Conservation (phyloP, 2,888 invertebrate species). For the Cataglyphis altisquamis region DNA sequence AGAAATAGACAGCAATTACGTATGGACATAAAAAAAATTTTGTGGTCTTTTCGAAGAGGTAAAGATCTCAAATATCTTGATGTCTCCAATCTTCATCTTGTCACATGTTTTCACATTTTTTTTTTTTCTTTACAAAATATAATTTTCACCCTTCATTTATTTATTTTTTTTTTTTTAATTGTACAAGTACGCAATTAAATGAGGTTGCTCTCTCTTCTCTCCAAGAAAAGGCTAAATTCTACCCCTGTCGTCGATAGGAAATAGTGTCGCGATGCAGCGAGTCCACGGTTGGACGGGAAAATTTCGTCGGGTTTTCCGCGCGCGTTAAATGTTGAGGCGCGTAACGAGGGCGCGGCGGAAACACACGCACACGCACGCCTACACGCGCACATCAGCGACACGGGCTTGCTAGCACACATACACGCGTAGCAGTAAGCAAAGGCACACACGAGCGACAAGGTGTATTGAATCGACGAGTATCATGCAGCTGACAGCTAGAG, state of each 20-base stretch:
- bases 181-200: not conserved
- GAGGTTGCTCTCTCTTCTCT: not conserved
- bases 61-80: not conserved
- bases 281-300: not conserved
- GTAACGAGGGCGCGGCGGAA: constrained; percentile 40
- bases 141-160: not conserved
- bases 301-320: constrained; percentile 33
- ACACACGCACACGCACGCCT: not conserved
- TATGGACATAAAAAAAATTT: not conserved
- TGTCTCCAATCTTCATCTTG: not conserved
- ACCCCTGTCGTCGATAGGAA: not conserved
- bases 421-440: constrained; percentile 51
- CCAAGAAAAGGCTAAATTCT: not conserved
- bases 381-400: not conserved
- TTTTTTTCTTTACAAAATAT: not conserved
- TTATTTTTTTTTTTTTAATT: not conserved
- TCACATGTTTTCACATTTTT: not conserved
- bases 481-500: constrained; percentile 85
- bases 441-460: constrained; percentile 71
- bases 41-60: not conserved
- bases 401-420: not conserved
- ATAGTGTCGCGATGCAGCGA: constrained; percentile 33
- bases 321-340: constrained; percentile 19
- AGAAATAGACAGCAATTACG: not conserved
- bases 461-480: constrained; percentile 84